Percentiles rank a stretch among this genome's conserved stretches.
Evolutionary conservation across 2,888 invertebrate genomes (phyloP).

Genomic region (Dolichomitus sp.): DNA sequence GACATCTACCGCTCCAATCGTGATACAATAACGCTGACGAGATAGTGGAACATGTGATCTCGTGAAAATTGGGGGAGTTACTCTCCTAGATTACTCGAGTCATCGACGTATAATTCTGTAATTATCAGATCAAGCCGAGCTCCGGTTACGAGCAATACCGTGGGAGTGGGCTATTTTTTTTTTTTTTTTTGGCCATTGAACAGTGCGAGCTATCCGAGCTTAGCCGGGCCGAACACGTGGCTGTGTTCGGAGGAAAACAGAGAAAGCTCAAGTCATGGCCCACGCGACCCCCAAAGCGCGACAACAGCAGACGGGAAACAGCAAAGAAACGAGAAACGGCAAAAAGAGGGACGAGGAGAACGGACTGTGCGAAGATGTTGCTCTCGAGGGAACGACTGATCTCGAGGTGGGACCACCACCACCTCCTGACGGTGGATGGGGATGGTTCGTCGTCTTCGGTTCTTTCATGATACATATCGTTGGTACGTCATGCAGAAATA

Average conservation of each 20-base stretch:
- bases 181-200: not conserved
- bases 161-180: not conserved
- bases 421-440: conserved; percentile 98
- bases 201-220: not conserved
- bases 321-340: conserved; percentile 51
- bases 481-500: conserved; percentile 90
- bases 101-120: conserved; percentile 2
- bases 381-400: conserved; percentile 43
- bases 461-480: conserved; percentile 98
- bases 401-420: conserved; percentile 83
- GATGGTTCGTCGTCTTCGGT: conserved; percentile 97
- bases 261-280: conserved; percentile 71
- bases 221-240: not conserved
- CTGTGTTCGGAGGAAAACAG: conserved; percentile 6
- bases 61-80: conserved; percentile 16
- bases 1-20: not conserved
- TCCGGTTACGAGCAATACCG: not conserved
- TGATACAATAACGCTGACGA: conserved; percentile 6
- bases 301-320: conserved; percentile 30
- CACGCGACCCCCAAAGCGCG: conserved; percentile 69
- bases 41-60: conserved; percentile 49
- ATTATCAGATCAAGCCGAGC: conserved; percentile 11
- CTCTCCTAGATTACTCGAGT: conserved; percentile 24
- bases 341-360: conserved; percentile 66
- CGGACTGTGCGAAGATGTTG: conserved; percentile 61